phyloP scores from a whole-genome alignment of 2,113 vertebrate species.

The Epinephelus fuscoguttatus region DNA sequence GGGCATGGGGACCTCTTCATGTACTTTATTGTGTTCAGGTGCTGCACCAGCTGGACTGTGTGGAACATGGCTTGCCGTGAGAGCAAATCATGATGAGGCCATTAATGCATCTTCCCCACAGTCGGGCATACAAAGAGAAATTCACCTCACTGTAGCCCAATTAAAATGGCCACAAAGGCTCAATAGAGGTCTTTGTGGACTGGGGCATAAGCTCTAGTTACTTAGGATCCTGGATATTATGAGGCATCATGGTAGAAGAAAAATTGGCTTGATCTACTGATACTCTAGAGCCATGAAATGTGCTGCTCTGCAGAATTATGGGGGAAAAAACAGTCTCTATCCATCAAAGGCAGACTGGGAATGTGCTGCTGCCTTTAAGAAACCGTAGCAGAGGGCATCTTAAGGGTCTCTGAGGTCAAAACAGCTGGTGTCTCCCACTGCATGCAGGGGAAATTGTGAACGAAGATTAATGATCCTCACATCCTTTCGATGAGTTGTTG shows the following conservation, averaged over 20 bases:
- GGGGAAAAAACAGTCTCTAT: conserved; percentile 34
- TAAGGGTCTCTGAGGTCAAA: conserved; percentile 37
- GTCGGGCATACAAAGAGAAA: conserved; percentile 30
- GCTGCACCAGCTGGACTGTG: conserved; percentile 21
- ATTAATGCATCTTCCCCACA: conserved; percentile 42
- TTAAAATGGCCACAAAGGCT: conserved; percentile 74
- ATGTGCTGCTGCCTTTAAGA: conserved; percentile 32
- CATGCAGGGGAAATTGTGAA: conserved; percentile 11
- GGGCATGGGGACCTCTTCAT: not conserved
- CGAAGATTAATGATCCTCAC: conserved; percentile 59
- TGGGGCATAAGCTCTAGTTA: conserved; percentile 32
- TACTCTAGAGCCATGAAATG: conserved; percentile 44
- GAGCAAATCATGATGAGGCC: conserved; percentile 32
- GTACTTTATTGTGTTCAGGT: conserved; percentile 20
- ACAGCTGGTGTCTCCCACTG: conserved; percentile 28
- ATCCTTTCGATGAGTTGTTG: conserved; percentile 32
- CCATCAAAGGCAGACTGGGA: conserved; percentile 58
- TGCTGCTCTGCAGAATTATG: conserved; percentile 51
- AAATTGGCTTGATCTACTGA: conserved; percentile 47
- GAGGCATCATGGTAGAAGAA: conserved; percentile 42
- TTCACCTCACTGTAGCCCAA: conserved; percentile 67
- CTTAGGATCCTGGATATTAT: conserved; percentile 47
- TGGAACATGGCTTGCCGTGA: conserved; percentile 7
- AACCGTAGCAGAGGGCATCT: conserved; percentile 33
- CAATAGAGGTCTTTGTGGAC: conserved; percentile 51